Conservation (phyloP, 2,797 vertebrate genomes). For the Trachops cirrhosus region DNA sequence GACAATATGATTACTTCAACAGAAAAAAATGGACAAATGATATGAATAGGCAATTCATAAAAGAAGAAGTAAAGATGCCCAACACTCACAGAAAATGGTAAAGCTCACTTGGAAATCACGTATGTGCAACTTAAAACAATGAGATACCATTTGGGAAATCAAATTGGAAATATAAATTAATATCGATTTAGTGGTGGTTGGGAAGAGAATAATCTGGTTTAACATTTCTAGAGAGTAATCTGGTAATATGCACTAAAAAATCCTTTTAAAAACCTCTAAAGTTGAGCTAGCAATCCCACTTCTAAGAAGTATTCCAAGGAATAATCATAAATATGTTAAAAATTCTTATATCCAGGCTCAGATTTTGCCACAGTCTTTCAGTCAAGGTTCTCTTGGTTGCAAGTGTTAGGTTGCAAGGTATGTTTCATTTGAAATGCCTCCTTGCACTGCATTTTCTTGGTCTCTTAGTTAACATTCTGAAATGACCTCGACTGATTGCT, state of each 20-base stretch:
- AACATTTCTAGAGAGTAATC: not conserved
- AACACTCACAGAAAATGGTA: not conserved
- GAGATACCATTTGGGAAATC: not conserved
- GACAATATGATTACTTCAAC: not conserved
- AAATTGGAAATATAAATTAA: slow-evolving; percentile 4
- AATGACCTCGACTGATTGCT: not conserved
- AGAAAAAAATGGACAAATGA: not conserved
- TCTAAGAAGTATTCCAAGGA: not conserved
- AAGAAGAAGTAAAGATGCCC: not conserved
- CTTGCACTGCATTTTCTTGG: not conserved
- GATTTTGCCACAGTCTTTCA: not conserved
- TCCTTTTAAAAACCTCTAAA: not conserved
- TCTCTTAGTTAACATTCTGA: not conserved
- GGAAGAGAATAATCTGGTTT: not conserved
- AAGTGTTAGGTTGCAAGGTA: not conserved
- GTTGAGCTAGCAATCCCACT: not conserved
- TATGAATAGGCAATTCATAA: not conserved
- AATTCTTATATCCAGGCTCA: not conserved
- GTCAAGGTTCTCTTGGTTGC: not conserved
- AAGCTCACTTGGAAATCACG: not conserved
- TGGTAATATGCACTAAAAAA: not conserved
- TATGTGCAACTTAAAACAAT: not conserved
- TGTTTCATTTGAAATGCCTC: slow-evolving; percentile 6
- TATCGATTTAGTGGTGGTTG: not conserved
- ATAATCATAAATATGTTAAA: not conserved